phyloP scores from a whole-genome alignment of 2,113 vertebrate genomes.

The Poeciliopsis prolifica region DNA sequence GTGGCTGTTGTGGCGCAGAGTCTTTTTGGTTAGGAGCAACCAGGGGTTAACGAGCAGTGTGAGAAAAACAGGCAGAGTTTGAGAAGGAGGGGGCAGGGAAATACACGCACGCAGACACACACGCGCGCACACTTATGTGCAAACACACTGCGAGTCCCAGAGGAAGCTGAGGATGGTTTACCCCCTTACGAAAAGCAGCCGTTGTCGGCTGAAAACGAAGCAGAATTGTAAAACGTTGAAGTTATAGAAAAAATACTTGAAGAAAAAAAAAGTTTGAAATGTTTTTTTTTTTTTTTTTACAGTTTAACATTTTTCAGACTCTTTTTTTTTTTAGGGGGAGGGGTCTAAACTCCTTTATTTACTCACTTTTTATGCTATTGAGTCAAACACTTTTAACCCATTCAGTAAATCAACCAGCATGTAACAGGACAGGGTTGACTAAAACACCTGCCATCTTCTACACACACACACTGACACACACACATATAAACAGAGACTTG shows the following conservation, averaged over 20 bases:
- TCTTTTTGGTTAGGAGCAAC: constrained; percentile 63
- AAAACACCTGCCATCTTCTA: constrained; percentile 73
- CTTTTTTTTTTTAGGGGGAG: not conserved
- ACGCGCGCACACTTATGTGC: constrained; percentile 5
- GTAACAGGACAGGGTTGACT: constrained; percentile 73
- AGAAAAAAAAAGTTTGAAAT: too few relatives aligned
- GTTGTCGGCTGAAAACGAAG: constrained; percentile 30
- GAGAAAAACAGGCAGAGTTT: constrained; percentile 73
- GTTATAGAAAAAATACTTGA: too few relatives aligned
- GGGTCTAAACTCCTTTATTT: not conserved
- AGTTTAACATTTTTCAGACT: not conserved
- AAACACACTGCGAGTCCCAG: constrained; percentile 38
- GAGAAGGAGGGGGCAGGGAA: constrained; percentile 39
- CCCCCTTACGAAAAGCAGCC: constrained; percentile 32
- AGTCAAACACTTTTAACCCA: constrained; percentile 10
- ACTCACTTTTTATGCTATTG: not conserved
- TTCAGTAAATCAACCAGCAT: constrained; percentile 64
- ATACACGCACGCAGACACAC: constrained; percentile 16
- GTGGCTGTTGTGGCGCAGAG: not conserved
- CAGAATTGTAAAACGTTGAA: not conserved
- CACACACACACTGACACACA: constrained; percentile 25
- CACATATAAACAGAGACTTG: constrained; percentile 28
- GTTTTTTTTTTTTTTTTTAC: too few relatives aligned
- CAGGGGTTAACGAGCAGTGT: constrained; percentile 76
- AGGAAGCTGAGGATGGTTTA: constrained; percentile 46